Conservation (phyloP, 2,888 invertebrate species). For the Sturmia bella region DNA sequence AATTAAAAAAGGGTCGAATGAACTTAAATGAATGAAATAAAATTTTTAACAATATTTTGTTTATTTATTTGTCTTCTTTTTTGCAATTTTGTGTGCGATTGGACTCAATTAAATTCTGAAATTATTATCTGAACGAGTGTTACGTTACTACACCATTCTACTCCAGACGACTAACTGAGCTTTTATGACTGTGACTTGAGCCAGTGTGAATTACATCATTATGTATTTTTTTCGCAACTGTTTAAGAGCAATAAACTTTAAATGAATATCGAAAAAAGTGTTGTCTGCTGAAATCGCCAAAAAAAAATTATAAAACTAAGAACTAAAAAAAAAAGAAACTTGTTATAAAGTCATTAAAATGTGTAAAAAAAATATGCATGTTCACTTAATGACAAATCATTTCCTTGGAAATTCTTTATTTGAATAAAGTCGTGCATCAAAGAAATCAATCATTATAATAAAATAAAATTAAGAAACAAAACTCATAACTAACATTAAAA, state of each 20-base stretch:
- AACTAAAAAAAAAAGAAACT: neutral
- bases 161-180: no score
- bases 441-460: conserved; percentile 55
- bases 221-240: no score
- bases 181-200: no score
- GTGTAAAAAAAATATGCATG: conserved; percentile 9
- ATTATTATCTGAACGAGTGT: no score
- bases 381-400: conserved; percentile 38
- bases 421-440: conserved; percentile 26
- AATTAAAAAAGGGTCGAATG: no score
- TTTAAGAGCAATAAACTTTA: conserved; percentile 24
- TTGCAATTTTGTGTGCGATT: no score
- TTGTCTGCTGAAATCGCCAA: neutral
- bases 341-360: conserved; percentile 18
- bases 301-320: neutral
- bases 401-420: conserved; percentile 40
- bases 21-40: no score
- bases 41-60: no score
- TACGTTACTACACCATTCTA: no score
- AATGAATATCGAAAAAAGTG: conserved; percentile 33
- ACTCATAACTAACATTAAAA: conserved; percentile 30
- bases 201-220: no score
- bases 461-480: conserved; percentile 25
- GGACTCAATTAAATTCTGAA: no score
- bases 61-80: no score